Evolutionary conservation across 37 sponge, comb jelly and placozoan species (phyloP), one percentile per base, ranked within the genome.

Genomic region (Axinella damicornis): DNA sequence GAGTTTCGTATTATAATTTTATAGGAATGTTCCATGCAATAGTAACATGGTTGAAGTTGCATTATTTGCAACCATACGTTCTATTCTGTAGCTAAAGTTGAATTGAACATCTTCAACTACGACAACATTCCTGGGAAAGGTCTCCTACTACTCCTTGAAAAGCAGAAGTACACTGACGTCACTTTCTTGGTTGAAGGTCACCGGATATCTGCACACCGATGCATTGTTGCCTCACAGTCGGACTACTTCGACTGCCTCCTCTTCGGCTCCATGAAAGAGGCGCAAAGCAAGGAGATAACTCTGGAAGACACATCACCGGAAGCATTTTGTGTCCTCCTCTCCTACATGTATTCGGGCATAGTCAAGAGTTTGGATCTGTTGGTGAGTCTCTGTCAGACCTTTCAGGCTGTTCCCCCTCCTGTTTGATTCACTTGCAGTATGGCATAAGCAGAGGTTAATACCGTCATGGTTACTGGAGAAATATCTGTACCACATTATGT

Each of bases 241-340:
- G 53, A 41, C 30, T 84, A 75, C 68, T 84, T 84, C 74, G 84
- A 75, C 37, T 53, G 84, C 2, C 66, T 84, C 18, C 38, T 84
- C 46, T 84, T 39, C 56, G 84, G 84, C 15, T 34, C 65, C 46
- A 74, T 84, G 75, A 74, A 21, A 67, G 84, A 84, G 38, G 38
- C 67, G 24, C 19, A 27, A 14, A 40, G 68, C 38, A 33, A 37
- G 34, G 76, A 84, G 38, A 75, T 84, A 4, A 34, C 73, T n/a
- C 84, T 84, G 27, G 37, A 53, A 19, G 76, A 84, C 37, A 75
- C 76, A 15, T 76, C 66, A 20, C 46, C 27, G 5, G 68, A 65
- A 18, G 84, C 84, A 27, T 84, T 84, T 36, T 9, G 28, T 31
- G 18, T 56, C 38, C 75, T 84, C 27, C 76, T 84, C n/a, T 2